phyloP scores from a whole-genome alignment of 2,888 invertebrate genomes.

The Leucophora obtusa region DNA sequence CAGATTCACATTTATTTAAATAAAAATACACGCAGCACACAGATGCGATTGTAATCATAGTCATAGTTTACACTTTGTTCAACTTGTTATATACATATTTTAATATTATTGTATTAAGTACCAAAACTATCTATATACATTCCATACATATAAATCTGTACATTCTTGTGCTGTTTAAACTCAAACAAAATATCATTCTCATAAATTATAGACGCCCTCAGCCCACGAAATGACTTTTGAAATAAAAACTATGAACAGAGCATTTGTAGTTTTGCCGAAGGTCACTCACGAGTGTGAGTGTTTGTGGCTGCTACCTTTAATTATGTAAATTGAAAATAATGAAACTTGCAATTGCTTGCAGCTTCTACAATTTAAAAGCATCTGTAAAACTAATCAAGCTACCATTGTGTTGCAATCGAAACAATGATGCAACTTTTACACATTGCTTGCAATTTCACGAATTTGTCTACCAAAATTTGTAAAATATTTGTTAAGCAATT shows the following conservation, averaged over 20 bases:
- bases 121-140: no score
- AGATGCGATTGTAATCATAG: background rate
- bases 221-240: no score
- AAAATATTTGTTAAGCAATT: constrained; percentile 11
- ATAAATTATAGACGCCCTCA: background rate
- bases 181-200: background rate
- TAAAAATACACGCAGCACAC: background rate
- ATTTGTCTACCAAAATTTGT: constrained; percentile 8
- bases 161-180: background rate
- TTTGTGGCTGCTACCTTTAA: constrained; percentile 29
- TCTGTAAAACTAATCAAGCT: constrained; percentile 6
- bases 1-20: background rate
- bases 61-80: background rate
- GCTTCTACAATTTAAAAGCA: background rate
- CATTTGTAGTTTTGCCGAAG: background rate
- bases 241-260: background rate
- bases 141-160: background rate
- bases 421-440: background rate
- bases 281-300: background rate
- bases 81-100: background rate
- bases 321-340: constrained; percentile 56
- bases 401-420: background rate
- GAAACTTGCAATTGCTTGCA: constrained; percentile 13
- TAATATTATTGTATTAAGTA: background rate
- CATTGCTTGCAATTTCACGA: background rate